Base-by-base conservation (phyloP, 2,113 vertebrate species). In the Pithys albifrons region DNA sequence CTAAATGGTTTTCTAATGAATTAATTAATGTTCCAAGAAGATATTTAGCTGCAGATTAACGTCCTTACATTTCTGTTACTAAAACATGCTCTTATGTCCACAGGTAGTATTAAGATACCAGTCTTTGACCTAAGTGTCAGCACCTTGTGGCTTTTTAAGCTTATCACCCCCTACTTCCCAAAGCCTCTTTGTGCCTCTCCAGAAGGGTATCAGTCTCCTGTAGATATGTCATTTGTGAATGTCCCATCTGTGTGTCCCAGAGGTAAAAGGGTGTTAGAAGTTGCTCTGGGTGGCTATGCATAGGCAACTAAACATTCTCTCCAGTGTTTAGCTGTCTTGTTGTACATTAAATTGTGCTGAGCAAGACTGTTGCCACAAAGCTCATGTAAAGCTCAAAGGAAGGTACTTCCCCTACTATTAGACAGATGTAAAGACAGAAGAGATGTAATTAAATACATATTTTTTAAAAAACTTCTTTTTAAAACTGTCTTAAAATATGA, bases 81-180 rank as follows among this genome's bases (percentile, higher is more conserved):
- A 39, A 65, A 17, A 27, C 5, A 4, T 18, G 2, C 14, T 57
- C 14, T 25, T 54, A 5, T 37, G 14, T 65, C 24, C 6, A 25
- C 0, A 0, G 13, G 35, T 14, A 8, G 2, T 23, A 62, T 39
- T 19, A 72, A 79, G 33, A 13, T 9, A 11, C 8, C 39, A 48
- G 25, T 31, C 41, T 54, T 70, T 69, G 39, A 43, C 9, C 8
- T 6, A 28, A 23, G 23, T 14, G 29, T 80, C 35, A 39, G 9
- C 1, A 1, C 1, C 16, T 61, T 5, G 0, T 37, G 43, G 28
- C 1, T 12, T 57, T 71, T 81, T 35, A 46, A 79, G 7, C 14
- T 88, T 6, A 77, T 28, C 6, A 17, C 3, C 3, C 0, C 23
- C 16, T 62, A 12, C 5, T 29, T 39, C 4, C 8, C 6, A 2